Percentiles rank a stretch among this genome's conserved stretches.
These are phyloP conservation scores for Sphecodes monilicornis DNA, from an alignment of 2,888 invertebrate species.

Conservation along the genomic window DNA sequence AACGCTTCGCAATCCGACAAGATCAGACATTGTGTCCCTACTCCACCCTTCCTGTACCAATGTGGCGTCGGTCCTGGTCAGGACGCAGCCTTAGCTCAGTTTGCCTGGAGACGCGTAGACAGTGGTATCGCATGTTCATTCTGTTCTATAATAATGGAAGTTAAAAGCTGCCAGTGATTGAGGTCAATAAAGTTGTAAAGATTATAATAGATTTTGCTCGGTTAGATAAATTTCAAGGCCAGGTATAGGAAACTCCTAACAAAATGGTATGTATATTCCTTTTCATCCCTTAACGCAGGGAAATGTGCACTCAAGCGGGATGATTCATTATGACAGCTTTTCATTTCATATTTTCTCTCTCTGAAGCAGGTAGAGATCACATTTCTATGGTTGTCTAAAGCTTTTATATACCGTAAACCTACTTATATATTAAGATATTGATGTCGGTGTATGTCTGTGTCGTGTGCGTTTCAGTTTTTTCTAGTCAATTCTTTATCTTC, in stretches of 20 bases:
- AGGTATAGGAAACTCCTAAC: slow-evolving; percentile 55
- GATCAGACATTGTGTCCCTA: slow-evolving; percentile 76
- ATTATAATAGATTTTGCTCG: slow-evolving; percentile 65
- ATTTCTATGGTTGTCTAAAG: slow-evolving; percentile 58
- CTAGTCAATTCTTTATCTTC: neutral
- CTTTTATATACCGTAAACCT: slow-evolving; percentile 28
- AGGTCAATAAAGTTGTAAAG: slow-evolving; percentile 50
- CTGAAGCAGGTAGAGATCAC: slow-evolving; percentile 67
- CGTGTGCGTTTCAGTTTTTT: neutral
- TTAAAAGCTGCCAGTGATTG: slow-evolving; percentile 51
- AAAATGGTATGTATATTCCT: slow-evolving; percentile 81
- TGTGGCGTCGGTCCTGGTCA: slow-evolving; percentile 82
- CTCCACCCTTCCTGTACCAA: slow-evolving; percentile 74
- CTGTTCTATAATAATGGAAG: slow-evolving; percentile 61
- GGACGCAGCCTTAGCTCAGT: slow-evolving; percentile 82
- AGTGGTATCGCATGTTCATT: slow-evolving; percentile 76
- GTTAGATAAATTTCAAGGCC: slow-evolving; percentile 55
- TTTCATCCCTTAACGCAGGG: slow-evolving; percentile 76
- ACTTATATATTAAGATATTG: neutral
- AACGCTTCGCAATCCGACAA: slow-evolving; percentile 62
- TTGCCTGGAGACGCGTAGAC: slow-evolving; percentile 77
- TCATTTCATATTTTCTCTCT: slow-evolving; percentile 80
- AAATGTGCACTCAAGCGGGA: slow-evolving; percentile 77
- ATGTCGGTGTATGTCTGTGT: neutral
- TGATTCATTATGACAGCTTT: slow-evolving; percentile 83